Conservation (phyloP, 2,888 invertebrate genomes). For the Stictocephala bisonia region DNA sequence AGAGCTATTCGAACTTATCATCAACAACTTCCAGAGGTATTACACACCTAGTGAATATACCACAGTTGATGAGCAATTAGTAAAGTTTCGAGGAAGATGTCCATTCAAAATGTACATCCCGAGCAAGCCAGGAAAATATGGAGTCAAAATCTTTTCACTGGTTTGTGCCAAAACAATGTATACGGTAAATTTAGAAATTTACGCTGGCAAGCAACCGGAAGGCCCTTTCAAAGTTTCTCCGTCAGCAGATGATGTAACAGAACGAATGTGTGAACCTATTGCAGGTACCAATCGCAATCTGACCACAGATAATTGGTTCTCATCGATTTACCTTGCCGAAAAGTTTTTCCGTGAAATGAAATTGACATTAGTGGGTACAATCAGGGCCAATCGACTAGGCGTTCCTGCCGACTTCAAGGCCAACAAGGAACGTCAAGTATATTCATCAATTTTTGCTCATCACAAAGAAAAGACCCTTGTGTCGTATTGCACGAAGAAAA, state of each 20-base stretch:
- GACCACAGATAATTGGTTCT: constrained; percentile 53
- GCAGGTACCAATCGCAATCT: constrained; percentile 52
- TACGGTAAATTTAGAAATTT: constrained; percentile 45
- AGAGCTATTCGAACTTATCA: constrained; percentile 24
- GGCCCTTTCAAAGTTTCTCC: constrained; percentile 44
- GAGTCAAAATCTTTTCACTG: constrained; percentile 50
- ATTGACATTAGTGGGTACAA: constrained; percentile 51
- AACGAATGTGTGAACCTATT: constrained; percentile 44
- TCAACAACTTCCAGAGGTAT: constrained; percentile 1
- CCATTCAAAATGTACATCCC: constrained; percentile 37
- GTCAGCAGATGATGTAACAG: constrained; percentile 40
- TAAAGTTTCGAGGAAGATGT: constrained; percentile 38
- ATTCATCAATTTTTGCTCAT: too few relatives aligned
- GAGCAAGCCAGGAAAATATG: constrained; percentile 50
- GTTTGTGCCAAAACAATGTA: constrained; percentile 47
- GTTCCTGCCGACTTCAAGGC: too few relatives aligned
- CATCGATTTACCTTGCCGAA: constrained; percentile 53
- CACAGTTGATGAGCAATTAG: constrained; percentile 30
- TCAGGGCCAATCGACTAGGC: constrained; percentile 36
- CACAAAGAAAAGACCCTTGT: too few relatives aligned
- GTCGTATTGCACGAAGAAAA: too few relatives aligned
- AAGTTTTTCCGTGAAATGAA: constrained; percentile 50
- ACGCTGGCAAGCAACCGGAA: constrained; percentile 49
- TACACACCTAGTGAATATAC: constrained; percentile 33
- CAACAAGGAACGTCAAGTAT: too few relatives aligned